Evolutionary conservation across 1,140 invertebrate genomes (phyloP).

Genomic region (Hyles euphorbiae): DNA sequence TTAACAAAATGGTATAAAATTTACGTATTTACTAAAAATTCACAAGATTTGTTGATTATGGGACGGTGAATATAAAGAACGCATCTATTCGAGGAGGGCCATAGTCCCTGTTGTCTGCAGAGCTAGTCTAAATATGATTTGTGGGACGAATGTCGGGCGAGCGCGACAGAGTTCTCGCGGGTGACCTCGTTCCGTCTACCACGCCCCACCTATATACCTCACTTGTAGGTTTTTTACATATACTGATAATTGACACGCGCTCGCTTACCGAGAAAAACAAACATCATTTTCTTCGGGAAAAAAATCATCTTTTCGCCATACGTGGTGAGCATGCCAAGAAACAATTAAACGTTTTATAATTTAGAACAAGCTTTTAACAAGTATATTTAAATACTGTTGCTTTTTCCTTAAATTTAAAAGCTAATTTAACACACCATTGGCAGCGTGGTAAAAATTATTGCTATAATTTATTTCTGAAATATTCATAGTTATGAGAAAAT

Average conservation of each 20-base stretch:
- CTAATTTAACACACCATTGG: too few relatives aligned
- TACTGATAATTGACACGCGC: conserved; percentile 8
- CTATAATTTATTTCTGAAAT: too few relatives aligned
- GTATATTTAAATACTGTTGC: too few relatives aligned
- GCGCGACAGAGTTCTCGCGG: conserved; percentile 24
- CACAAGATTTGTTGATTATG: background rate
- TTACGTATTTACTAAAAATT: too few relatives aligned
- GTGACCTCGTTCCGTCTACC: conserved; percentile 31
- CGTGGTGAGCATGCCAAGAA: background rate
- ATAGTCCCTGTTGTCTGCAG: conserved; percentile 37
- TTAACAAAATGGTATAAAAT: too few relatives aligned
- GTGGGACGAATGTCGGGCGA: conserved; percentile 35
- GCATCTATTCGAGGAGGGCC: conserved; percentile 33
- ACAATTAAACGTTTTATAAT: too few relatives aligned
- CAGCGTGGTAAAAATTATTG: too few relatives aligned
- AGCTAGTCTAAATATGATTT: conserved; percentile 45
- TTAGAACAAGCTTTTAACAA: background rate
- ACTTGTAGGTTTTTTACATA: conserved; percentile 6
- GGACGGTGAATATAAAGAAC: background rate
- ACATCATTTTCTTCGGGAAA: background rate
- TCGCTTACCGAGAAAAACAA: conserved; percentile 8
- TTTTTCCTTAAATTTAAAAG: too few relatives aligned
- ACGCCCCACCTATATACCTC: conserved; percentile 7
- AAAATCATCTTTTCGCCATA: background rate
- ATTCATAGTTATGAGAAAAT: too few relatives aligned